These are phyloP conservation scores for Gasterosteus aculeatus DNA, from an alignment of 2,113 vertebrate genomes.

Conservation along the genomic window DNA sequence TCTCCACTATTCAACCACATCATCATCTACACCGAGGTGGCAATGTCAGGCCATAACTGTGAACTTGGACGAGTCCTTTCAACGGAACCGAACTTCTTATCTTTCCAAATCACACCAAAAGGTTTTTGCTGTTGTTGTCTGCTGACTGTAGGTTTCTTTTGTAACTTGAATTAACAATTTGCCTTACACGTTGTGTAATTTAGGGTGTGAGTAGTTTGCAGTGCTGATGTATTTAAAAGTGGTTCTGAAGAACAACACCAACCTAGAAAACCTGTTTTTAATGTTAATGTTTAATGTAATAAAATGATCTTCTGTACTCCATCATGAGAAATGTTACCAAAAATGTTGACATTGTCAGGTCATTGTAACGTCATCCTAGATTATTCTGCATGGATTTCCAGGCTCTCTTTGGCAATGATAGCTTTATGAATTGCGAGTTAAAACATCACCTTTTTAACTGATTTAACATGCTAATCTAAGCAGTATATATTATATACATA, in stretches of 20 bases:
- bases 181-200: constrained; percentile 56
- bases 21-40: constrained; percentile 8
- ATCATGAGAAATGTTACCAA: constrained; percentile 4
- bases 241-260: neutral
- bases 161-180: constrained; percentile 33
- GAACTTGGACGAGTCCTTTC: neutral
- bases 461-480: constrained; percentile 5
- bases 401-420: neutral
- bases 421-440: constrained; percentile 9
- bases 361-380: neutral
- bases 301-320: neutral
- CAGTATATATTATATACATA: neutral
- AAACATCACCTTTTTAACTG: constrained; percentile 10
- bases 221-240: neutral
- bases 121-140: constrained; percentile 74
- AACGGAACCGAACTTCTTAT: constrained; percentile 8
- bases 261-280: neutral
- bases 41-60: neutral
- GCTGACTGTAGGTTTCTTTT: constrained; percentile 47
- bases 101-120: neutral
- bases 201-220: constrained; percentile 13
- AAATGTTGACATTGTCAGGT: neutral
- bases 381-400: neutral
- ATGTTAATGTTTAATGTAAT: neutral
- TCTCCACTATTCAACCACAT: neutral